Conservation (phyloP, 2,888 invertebrate genomes). For the Ceraclea dissimilis region DNA sequence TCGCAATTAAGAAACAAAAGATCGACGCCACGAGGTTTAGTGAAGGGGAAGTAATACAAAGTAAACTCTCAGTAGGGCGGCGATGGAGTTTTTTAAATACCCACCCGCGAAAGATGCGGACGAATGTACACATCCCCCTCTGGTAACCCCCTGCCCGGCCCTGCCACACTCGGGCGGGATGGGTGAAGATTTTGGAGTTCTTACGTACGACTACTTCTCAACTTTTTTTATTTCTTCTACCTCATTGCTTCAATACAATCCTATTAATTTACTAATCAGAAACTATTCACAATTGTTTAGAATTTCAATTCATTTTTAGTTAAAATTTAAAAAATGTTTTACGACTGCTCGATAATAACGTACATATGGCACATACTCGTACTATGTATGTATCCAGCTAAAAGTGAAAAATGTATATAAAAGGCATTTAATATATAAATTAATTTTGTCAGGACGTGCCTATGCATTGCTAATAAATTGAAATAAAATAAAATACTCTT, state of each 20-base stretch:
- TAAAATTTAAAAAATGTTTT: no score
- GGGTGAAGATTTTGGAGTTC: background rate
- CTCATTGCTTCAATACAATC: background rate
- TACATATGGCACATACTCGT: no score
- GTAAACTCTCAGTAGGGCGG: conserved; percentile 26
- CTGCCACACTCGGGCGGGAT: background rate
- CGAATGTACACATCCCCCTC: conserved; percentile 17
- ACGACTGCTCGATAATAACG: no score
- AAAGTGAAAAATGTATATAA: no score
- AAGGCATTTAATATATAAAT: no score
- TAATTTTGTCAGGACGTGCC: no score
- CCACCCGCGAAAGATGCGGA: conserved; percentile 26
- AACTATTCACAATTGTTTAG: no score
- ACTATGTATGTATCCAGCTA: no score
- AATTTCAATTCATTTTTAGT: no score
- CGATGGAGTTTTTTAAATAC: conserved; percentile 26
- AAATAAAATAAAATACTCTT: no score
- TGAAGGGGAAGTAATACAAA: conserved; percentile 27
- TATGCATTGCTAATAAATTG: no score
- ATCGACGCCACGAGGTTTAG: conserved; percentile 27
- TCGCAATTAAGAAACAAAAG: conserved; percentile 27
- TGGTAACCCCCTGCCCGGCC: background rate
- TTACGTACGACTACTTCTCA: background rate
- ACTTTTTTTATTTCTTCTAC: background rate
- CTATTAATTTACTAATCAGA: no score